Conservation (phyloP, 2,797 vertebrate genomes). For the Lepidocolaptes lacrymiger region DNA sequence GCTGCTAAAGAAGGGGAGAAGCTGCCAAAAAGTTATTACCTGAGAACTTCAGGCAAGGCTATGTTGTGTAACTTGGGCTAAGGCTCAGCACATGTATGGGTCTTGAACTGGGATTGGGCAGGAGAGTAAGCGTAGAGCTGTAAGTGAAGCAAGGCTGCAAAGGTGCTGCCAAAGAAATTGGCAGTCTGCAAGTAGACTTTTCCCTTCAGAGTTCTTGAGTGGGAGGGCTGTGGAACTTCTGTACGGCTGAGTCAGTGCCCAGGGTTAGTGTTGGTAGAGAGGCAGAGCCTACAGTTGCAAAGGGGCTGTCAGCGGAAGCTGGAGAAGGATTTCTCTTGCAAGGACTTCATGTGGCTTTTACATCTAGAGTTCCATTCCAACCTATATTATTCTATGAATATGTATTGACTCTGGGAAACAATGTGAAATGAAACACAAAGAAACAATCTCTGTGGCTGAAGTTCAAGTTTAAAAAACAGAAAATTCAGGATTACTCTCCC, state of each 20-base stretch:
- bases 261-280: background rate
- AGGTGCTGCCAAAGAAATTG: background rate
- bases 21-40: background rate
- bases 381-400: background rate
- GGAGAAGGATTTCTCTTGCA: background rate
- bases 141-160: background rate
- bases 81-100: background rate
- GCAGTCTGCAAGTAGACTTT: background rate
- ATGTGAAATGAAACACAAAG: background rate
- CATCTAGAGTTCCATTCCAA: background rate
- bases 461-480: constrained; percentile 14
- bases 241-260: background rate
- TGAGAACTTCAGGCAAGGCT: background rate
- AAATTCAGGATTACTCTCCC: constrained; percentile 29
- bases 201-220: background rate
- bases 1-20: background rate
- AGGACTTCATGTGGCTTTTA: background rate
- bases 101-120: background rate
- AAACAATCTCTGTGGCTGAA: constrained; percentile 5
- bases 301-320: background rate
- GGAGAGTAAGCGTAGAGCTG: background rate
- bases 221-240: background rate
- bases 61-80: background rate
- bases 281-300: background rate
- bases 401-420: constrained; percentile 26